Evolutionary conservation across 2,113 vertebrate genomes (phyloP).

Genomic region (Felis catus): DNA sequence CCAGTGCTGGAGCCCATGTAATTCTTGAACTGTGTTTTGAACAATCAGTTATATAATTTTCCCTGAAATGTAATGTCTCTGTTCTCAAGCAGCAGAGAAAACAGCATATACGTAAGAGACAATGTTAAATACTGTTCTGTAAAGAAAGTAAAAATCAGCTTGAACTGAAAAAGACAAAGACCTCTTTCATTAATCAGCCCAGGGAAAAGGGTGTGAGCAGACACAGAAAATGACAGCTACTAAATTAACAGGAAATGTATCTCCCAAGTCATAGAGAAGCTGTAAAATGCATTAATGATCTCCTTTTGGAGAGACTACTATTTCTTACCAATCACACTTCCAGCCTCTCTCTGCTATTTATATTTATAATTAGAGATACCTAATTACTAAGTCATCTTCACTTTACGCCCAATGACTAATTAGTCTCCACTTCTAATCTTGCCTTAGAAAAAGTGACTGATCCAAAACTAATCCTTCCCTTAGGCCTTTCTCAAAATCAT

Average conservation of each 20-base stretch:
- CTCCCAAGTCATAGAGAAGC: not conserved
- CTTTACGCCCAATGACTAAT: not conserved
- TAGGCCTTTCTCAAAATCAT: not conserved
- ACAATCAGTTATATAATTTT: not conserved
- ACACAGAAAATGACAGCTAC: not conserved
- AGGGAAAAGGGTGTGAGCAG: not conserved
- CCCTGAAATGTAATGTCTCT: not conserved
- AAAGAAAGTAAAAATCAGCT: not conserved
- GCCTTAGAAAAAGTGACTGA: not conserved
- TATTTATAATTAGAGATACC: not conserved
- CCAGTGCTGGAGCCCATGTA: not conserved
- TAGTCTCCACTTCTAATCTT: not conserved
- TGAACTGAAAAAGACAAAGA: not conserved
- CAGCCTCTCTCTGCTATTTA: not conserved
- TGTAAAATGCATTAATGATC: not conserved
- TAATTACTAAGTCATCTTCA: not conserved
- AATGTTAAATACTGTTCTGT: not conserved
- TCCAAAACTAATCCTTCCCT: not conserved
- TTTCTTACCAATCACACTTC: not conserved
- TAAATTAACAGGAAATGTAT: not conserved
- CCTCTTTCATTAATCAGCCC: not conserved
- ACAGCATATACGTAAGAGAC: not conserved
- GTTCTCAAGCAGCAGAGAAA: not conserved
- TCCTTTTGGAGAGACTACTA: not conserved
- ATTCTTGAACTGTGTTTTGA: not conserved